Evolutionary conservation across 2,113 vertebrate species (phyloP), one percentile per base, ranked within the genome.

Genomic region (Muntiacus reevesi): DNA sequence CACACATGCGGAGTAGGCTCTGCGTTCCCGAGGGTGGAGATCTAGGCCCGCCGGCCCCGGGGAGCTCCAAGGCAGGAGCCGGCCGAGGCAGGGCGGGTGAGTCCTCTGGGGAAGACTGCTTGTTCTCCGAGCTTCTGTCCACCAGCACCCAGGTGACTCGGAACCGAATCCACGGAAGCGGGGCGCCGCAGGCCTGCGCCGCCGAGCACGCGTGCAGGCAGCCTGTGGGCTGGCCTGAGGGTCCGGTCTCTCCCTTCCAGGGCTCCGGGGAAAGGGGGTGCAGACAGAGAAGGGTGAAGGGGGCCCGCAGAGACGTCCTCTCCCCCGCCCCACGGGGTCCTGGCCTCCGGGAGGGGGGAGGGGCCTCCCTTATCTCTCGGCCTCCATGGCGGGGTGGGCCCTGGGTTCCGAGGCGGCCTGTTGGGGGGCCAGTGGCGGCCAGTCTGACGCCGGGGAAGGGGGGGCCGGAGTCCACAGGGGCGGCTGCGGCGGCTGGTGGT

Each of bases 361-460:
- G 96, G 98, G 98, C 97, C 98, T 95, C 98, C 98, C 99, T 99
- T 99, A 99, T 99, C 99, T 99, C 99, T 99, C 99, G 0, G 99
- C 99, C 99, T 99, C 99, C 99, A 99, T 99, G 95, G 99, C 99
- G 81, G 99, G 99, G 40, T 99, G 99, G 98, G 99, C 99, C 99
- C 99, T 99, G 98, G 99, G 99, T 99, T 99, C 99, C 1, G 99
- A 94, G n/a, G 99, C 98, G 11, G 99, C 98, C 98, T 99, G 99
- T 91, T 99, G 99, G 59, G 99, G 99, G 91, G 98, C 98, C 3
- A 99, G 59, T 13, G 99, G 99, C 0, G 99, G 99, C 99, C 99
- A 99, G 98, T 99, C 99, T 4, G 99, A 59, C 6, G 98, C 98
- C 82, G 99, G 99, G 16, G 98, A 99, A 36, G 99, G 97, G 3